These are phyloP conservation scores for Trichopria drosophilae DNA, from an alignment of 2,888 invertebrate species.

Conservation along the genomic window DNA sequence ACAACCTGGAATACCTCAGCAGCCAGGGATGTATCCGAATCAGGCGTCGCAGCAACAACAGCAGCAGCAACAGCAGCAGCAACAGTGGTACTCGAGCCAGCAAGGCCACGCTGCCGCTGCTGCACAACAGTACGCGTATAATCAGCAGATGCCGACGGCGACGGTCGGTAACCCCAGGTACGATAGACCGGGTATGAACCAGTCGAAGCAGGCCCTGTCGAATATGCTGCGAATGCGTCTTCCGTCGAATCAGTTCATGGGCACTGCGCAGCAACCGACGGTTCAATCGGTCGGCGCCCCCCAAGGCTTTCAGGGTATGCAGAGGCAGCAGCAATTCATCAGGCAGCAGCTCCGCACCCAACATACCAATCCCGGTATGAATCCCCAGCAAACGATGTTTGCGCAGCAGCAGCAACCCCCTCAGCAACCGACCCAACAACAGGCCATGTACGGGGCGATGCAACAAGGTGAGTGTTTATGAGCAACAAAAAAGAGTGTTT, in stretches of 20 bases:
- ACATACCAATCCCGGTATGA: constrained; percentile 37
- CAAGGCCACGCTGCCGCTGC: constrained; percentile 49
- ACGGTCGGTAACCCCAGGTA: constrained; percentile 51
- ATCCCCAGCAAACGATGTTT: constrained; percentile 54
- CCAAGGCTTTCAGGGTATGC: constrained; percentile 56
- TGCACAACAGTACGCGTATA: constrained; percentile 59
- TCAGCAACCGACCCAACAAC: constrained; percentile 61
- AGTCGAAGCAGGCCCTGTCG: constrained; percentile 82
- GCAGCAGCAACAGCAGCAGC: no score
- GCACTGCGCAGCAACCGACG: constrained; percentile 51
- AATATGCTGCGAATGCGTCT: constrained; percentile 81
- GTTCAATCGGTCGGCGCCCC: constrained; percentile 50
- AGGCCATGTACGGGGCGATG: constrained; percentile 64
- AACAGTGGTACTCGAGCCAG: constrained; percentile 56
- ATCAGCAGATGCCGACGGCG: constrained; percentile 58
- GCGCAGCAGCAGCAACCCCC: constrained; percentile 54
- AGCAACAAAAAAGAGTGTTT: background rate
- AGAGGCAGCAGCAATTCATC: constrained; percentile 57
- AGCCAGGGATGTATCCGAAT: constrained; percentile 56
- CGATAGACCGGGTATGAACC: constrained; percentile 61
- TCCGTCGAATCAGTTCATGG: constrained; percentile 63
- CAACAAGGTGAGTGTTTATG: constrained; percentile 58
- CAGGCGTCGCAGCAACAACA: constrained; percentile 58
- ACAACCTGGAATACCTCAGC: constrained; percentile 53
- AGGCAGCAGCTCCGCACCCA: constrained; percentile 55